Conservation (phyloP, 1,140 invertebrate species). For the Delia radicum region DNA sequence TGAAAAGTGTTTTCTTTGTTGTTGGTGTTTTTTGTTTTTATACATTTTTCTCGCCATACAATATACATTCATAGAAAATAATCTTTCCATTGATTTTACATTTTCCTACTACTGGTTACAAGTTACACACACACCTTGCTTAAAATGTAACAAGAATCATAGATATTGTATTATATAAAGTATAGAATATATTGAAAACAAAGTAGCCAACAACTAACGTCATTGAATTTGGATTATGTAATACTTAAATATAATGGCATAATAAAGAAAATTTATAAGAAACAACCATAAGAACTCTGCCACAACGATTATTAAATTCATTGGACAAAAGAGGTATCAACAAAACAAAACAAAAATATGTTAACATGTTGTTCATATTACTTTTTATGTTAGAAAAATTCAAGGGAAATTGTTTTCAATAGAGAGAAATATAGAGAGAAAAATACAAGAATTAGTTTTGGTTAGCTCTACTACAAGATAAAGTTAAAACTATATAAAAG, state of each 20-base stretch:
- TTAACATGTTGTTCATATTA: background rate
- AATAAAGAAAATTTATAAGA: background rate
- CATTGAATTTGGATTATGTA: background rate
- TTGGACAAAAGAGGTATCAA: background rate
- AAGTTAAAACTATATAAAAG: background rate
- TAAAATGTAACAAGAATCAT: background rate
- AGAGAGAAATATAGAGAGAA: background rate
- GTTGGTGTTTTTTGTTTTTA: background rate
- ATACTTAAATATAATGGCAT: background rate
- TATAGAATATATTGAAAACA: background rate
- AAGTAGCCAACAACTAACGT: background rate
- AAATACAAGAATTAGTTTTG: background rate
- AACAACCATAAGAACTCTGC: background rate
- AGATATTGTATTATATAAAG: background rate
- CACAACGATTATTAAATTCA: background rate
- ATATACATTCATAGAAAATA: background rate
- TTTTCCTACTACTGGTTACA: background rate
- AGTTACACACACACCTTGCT: background rate
- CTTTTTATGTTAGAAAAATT: background rate
- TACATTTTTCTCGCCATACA: background rate
- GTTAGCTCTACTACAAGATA: background rate
- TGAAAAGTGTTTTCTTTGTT: conserved; percentile 1
- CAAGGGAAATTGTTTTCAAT: background rate
- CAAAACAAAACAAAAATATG: background rate
- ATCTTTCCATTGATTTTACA: background rate